Conservation (phyloP, 2,797 vertebrate species). For the Enteromius afrohamiltoni region DNA sequence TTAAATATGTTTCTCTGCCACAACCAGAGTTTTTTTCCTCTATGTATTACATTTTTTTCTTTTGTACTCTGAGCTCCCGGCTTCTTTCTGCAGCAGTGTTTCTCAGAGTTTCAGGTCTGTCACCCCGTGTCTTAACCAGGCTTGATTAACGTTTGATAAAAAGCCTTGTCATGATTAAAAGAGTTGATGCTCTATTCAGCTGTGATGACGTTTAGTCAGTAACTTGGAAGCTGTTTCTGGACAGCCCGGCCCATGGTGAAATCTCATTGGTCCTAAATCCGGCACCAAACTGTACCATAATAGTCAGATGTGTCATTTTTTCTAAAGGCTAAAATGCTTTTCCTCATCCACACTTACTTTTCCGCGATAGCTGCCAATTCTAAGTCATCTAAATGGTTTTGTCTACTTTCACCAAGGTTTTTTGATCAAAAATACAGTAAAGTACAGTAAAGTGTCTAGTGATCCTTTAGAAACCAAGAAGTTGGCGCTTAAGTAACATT, state of each 20-base stretch:
- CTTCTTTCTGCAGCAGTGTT: slow-evolving; percentile 75
- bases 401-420: background rate
- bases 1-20: slow-evolving; percentile 28
- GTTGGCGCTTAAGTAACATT: background rate
- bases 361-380: background rate
- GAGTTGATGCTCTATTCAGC: background rate
- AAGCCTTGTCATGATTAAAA: background rate
- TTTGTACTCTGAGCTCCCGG: slow-evolving; percentile 65
- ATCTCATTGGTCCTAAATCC: background rate
- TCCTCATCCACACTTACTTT: background rate
- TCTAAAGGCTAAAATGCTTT: background rate
- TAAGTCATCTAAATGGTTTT: background rate
- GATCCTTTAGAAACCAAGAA: background rate
- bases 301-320: background rate
- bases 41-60: slow-evolving; percentile 23
- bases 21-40: slow-evolving; percentile 29
- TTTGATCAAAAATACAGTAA: too few species aligned
- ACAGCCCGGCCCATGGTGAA: background rate
- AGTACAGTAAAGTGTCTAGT: background rate
- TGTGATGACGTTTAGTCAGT: background rate
- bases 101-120: slow-evolving; percentile 79
- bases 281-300: background rate
- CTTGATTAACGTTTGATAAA: background rate
- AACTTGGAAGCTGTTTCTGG: background rate
- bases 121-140: slow-evolving; percentile 38